These are phyloP conservation scores for Gallinago nigripennis DNA, from an alignment of 2,797 vertebrate species.

Conservation along the genomic window DNA sequence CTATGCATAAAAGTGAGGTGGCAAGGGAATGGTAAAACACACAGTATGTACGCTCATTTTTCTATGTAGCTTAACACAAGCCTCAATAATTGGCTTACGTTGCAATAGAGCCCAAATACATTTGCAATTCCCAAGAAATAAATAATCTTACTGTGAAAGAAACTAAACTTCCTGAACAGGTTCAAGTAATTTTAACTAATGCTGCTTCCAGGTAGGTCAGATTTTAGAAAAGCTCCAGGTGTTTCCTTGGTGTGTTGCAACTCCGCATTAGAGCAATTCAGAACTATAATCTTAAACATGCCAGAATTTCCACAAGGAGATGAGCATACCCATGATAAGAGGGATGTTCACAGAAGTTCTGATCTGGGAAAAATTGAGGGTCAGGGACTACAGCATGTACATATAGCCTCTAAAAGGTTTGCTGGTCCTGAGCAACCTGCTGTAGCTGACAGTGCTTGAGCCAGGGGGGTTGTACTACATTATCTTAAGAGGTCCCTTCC, in stretches of 20 bases:
- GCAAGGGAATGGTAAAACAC: neutral
- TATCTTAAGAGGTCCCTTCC: neutral
- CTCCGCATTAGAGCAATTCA: neutral
- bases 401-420: neutral
- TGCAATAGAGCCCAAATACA: neutral
- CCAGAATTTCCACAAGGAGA: neutral
- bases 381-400: neutral
- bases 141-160: neutral
- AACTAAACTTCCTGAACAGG: neutral
- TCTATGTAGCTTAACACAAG: neutral
- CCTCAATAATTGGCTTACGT: neutral
- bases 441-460: neutral
- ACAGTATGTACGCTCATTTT: neutral
- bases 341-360: neutral
- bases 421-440: neutral
- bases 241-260: neutral
- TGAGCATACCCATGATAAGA: neutral
- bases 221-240: neutral
- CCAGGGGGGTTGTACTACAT: rapidly evolving
- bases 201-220: neutral
- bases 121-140: neutral
- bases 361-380: rapidly evolving
- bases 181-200: neutral
- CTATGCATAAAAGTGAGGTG: neutral
- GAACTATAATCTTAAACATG: neutral